These are phyloP conservation scores for Drosophila kepulauana DNA, from an alignment of 1,140 invertebrate genomes.

Conservation along the genomic window DNA sequence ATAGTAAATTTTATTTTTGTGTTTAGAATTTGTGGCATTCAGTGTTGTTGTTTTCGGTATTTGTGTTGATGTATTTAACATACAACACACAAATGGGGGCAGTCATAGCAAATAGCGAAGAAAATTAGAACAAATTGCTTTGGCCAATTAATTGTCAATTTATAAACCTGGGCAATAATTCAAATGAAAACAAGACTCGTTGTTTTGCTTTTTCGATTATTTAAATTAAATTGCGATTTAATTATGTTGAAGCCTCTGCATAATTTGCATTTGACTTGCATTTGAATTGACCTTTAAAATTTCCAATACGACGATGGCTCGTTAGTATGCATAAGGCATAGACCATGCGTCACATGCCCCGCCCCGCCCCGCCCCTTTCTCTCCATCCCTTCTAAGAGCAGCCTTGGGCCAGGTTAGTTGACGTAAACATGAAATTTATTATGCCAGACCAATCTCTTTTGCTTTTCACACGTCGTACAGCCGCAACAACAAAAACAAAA, in stretches of 20 bases:
- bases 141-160: slow-evolving; percentile 26
- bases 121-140: slow-evolving; percentile 19
- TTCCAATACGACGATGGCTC: background rate
- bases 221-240: slow-evolving; percentile 9
- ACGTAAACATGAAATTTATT: slow-evolving; percentile 29
- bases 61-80: slow-evolving; percentile 6
- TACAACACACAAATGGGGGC: slow-evolving; percentile 21
- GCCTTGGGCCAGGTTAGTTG: slow-evolving; percentile 59
- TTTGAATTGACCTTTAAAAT: slow-evolving; percentile 3
- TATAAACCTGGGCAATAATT: slow-evolving; percentile 5
- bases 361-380: background rate
- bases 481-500: slow-evolving; percentile 30
- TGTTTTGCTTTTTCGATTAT: background rate
- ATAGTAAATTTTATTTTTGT: slow-evolving; percentile 56
- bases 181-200: background rate
- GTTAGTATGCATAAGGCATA: slow-evolving; percentile 28
- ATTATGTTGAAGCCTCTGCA: background rate
- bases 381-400: slow-evolving; percentile 23
- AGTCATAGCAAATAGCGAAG: slow-evolving; percentile 15
- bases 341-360: slow-evolving; percentile 2
- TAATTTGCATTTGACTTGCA: background rate
- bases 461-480: slow-evolving; percentile 41
- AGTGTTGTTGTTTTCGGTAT: background rate
- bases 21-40: slow-evolving; percentile 58
- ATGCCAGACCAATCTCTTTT: slow-evolving; percentile 12